Evolutionary conservation across 2,888 invertebrate species (phyloP), one percentile per base, ranked within the genome.

Genomic region (Seira musarum): DNA sequence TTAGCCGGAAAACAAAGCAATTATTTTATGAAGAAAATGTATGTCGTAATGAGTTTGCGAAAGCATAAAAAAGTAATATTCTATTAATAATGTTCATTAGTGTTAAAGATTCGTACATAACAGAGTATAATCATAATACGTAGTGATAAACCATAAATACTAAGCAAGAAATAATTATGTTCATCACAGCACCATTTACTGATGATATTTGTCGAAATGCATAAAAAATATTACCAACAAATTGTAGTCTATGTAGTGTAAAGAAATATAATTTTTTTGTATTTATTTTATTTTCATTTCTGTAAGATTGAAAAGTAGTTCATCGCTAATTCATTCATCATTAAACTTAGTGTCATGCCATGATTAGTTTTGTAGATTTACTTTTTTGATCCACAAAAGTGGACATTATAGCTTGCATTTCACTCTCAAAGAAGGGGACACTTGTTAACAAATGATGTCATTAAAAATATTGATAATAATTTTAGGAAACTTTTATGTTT

Each of bases 131-230:
- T 40, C 6, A 40, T 40, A 57, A 8, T 57, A 57, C 17, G 8
- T 57, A 15, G 8, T 15, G 17, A 57, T 8, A 40, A 40, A 8
- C 6, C 40, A 40, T 40, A 40, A 8, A 5, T 40, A 5, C 13
- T 5, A 17, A 6, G 6, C n/a, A 57, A 40, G 13, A 40, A 40
- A 40, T 40, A 13, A 40, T 40, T 57, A 57, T 57, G 57, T 57
- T 57, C 57, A 17, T n/a, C n/a, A 57, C 10, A 57, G 57, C 57
- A 57, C 57, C 57, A 57, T 57, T 57, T 57, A 57, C 57, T 57
- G 57, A 57, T 57, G 57, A 57, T 57, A n/a, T 57, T 57, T 40
- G 13, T 8, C 40, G 40, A 40, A 40, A 40, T 8, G 13, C 6
- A 40, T 40, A 40, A 13, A 40, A 40, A 8, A 40, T 40, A 40